Evolutionary conservation across 2,888 invertebrate species (phyloP).

Genomic region (Alviniconcha strummeri): DNA sequence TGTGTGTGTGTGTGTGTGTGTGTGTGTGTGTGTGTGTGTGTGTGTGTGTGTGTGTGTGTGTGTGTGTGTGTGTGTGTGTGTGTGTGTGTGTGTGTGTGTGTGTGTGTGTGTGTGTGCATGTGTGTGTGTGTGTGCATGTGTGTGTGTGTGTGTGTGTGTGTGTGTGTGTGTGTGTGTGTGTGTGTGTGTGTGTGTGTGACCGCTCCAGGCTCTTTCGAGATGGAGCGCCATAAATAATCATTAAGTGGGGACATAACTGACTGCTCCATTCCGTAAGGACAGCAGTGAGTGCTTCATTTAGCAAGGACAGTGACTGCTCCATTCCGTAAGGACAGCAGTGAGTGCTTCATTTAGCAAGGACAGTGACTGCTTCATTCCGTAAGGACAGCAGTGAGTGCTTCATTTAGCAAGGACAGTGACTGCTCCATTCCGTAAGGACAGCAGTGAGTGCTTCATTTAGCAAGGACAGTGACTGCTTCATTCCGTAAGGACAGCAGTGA

Average conservation of each 20-base stretch:
- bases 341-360: background rate
- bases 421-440: no score
- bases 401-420: no score
- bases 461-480: no score
- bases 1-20: constrained; percentile 4
- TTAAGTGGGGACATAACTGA: no score
- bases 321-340: background rate
- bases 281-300: background rate
- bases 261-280: no score
- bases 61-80: constrained; percentile 11
- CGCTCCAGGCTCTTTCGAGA: no score
- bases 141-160: background rate
- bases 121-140: background rate
- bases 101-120: background rate
- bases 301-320: background rate
- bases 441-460: no score
- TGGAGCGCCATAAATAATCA: background rate
- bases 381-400: background rate
- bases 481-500: no score
- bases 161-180: background rate
- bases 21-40: constrained; percentile 13
- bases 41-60: constrained; percentile 13
- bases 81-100: constrained; percentile 2
- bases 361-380: background rate
- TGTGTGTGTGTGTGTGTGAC: background rate